phyloP scores from a whole-genome alignment of 2,888 invertebrate genomes.

The Temnothorax rugatulus region DNA sequence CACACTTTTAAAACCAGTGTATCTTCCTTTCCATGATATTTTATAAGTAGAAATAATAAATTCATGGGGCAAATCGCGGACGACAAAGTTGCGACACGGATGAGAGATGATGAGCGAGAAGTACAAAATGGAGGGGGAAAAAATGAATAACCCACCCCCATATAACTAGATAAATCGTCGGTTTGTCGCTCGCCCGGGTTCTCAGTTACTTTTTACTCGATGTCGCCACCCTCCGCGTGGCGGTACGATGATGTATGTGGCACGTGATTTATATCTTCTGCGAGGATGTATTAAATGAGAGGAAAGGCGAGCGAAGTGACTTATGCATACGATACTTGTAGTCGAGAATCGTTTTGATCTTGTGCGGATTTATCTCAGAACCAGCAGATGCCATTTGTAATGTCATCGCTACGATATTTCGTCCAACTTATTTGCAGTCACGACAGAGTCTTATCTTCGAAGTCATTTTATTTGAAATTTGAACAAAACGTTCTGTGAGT shows the following conservation, averaged over 20 bases:
- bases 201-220: constrained; percentile 78
- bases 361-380: constrained; percentile 1
- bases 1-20: not conserved
- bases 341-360: constrained; percentile 25
- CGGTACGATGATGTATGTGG: constrained; percentile 76
- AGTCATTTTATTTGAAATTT: not conserved
- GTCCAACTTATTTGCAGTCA: constrained; percentile 3
- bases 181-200: constrained; percentile 79
- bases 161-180: constrained; percentile 80
- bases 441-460: not conserved
- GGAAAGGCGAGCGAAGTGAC: constrained; percentile 60
- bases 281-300: constrained; percentile 65
- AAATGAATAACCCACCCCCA: constrained; percentile 70
- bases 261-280: constrained; percentile 76
- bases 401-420: not conserved
- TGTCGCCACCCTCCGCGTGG: constrained; percentile 64
- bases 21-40: not conserved
- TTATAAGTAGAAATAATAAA: constrained; percentile 16
- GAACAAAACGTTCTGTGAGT: not conserved
- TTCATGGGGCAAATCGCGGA: not conserved
- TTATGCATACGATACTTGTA: constrained; percentile 63
- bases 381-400: constrained; percentile 23
- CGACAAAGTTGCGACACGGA: constrained; percentile 35
- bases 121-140: constrained; percentile 65
- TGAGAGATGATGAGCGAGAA: constrained; percentile 52